phyloP scores from a whole-genome alignment of 2,888 invertebrate species.

The Aelia acuminata region DNA sequence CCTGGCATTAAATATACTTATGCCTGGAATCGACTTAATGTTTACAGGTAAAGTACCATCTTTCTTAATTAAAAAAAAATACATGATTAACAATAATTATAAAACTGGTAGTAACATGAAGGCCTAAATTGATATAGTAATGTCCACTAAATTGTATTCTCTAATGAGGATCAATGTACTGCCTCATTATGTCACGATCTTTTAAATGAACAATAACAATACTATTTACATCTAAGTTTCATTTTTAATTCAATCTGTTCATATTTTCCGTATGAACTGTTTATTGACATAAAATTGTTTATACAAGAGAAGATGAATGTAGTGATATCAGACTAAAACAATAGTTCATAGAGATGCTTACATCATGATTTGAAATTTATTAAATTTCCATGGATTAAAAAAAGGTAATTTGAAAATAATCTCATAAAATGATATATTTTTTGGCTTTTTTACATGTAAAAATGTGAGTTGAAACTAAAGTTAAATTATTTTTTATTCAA shows the following conservation, averaged over 20 bases:
- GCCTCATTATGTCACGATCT: not conserved
- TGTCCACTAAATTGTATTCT: not conserved
- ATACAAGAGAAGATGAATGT: not conserved
- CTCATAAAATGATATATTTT: not conserved
- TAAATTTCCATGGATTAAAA: not conserved
- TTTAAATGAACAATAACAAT: no score
- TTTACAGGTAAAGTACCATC: slow-evolving; percentile 75
- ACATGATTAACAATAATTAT: no score
- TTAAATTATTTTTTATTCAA: no score
- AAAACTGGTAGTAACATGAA: not conserved
- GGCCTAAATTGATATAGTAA: not conserved
- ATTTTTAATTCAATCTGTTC: no score
- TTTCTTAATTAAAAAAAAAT: not conserved
- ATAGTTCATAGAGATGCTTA: not conserved
- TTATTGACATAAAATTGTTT: not conserved
- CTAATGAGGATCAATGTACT: not conserved
- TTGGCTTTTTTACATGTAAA: no score
- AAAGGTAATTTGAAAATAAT: not conserved
- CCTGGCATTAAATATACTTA: slow-evolving; percentile 97
- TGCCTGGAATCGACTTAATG: slow-evolving; percentile 96
- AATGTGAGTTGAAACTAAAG: no score
- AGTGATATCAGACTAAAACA: not conserved
- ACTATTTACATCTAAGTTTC: no score
- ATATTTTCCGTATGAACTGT: not conserved
- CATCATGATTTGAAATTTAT: not conserved